Evolutionary conservation across 2,888 invertebrate species (phyloP).

Genomic region (Callyntrura guangdongensis): DNA sequence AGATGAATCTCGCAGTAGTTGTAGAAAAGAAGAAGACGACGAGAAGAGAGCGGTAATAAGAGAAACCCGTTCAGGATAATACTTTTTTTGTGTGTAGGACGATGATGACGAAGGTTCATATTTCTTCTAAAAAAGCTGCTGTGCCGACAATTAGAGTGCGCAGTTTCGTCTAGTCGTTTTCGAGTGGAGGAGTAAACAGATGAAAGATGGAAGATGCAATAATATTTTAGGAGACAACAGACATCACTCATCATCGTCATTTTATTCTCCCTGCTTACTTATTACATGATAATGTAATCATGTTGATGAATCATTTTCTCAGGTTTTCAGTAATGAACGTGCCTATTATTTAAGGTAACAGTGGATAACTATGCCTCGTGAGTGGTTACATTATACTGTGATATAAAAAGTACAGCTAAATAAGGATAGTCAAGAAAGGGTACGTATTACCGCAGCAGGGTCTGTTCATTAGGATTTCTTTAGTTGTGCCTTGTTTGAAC

Average conservation of each 20-base stretch:
- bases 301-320: constrained; percentile 19
- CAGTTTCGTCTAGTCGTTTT: not conserved
- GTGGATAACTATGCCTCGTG: no score
- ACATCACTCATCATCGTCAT: not conserved
- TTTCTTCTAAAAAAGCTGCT: constrained; percentile 5
- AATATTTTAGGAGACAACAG: not conserved
- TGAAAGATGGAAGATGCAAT: not conserved
- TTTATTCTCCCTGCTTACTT: not conserved
- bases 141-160: not conserved
- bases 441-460: no score
- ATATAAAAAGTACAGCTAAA: not conserved
- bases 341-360: no score
- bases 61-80: constrained; percentile 19
- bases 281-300: not conserved
- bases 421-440: no score
- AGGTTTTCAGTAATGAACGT: not conserved
- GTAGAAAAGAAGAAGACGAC: not conserved
- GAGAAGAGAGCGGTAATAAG: not conserved
- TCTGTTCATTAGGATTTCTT: not conserved
- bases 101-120: not conserved
- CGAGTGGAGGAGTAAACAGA: not conserved
- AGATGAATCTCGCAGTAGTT: not conserved
- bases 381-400: no score
- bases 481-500: not conserved
- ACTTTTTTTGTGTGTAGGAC: not conserved